These are phyloP conservation scores for Drosophila lacertosa DNA, from an alignment of 1,140 invertebrate species.

Conservation along the genomic window DNA sequence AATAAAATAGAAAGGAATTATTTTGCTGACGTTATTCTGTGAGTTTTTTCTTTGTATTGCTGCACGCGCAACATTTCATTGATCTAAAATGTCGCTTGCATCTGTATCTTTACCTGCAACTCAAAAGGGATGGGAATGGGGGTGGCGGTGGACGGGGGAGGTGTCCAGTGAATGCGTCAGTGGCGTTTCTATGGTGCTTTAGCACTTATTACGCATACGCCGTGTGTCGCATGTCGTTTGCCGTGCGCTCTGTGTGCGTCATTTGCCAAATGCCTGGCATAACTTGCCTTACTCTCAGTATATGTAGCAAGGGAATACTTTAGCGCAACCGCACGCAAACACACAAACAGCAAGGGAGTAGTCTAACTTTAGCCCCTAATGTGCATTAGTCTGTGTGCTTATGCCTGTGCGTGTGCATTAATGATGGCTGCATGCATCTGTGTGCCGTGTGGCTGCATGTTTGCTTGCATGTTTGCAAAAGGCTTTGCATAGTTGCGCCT, in stretches of 20 bases:
- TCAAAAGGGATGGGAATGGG: no score
- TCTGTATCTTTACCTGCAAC: neutral
- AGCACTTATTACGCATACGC: slow-evolving; percentile 54
- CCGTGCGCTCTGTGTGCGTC: slow-evolving; percentile 38
- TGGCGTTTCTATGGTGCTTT: neutral
- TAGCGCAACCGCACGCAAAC: slow-evolving; percentile 9
- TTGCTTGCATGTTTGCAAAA: slow-evolving; percentile 41
- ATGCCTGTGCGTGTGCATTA: no score
- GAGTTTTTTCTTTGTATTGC: neutral
- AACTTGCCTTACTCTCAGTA: slow-evolving; percentile 3
- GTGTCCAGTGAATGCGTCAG: neutral
- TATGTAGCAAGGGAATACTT: slow-evolving; percentile 19
- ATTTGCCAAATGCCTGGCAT: slow-evolving; percentile 39
- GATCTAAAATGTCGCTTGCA: neutral
- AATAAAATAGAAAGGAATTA: neutral
- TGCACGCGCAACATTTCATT: neutral
- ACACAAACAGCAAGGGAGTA: slow-evolving; percentile 3
- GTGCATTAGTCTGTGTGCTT: neutral
- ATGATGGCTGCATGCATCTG: no score
- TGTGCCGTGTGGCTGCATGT: neutral
- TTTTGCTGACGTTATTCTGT: neutral
- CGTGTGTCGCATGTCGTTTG: slow-evolving; percentile 30
- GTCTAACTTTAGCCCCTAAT: slow-evolving; percentile 15
- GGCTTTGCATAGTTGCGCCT: slow-evolving; percentile 36
- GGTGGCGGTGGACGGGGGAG: no score